phyloP scores from a whole-genome alignment of 2,888 invertebrate species.

The Nowickia ferox region DNA sequence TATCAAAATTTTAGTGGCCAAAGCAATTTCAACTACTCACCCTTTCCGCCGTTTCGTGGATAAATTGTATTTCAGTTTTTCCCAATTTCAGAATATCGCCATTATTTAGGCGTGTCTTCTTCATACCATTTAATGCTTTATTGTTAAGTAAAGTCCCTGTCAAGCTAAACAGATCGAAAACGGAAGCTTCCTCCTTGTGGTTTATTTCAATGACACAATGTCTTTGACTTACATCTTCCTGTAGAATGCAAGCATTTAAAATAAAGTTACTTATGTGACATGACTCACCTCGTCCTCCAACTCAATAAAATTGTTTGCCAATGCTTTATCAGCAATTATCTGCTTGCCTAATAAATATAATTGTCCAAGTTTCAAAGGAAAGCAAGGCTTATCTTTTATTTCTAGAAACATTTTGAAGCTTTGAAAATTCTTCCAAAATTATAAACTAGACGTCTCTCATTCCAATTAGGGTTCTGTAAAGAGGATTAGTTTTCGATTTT shows the following conservation, averaged over 20 bases:
- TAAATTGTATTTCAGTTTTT: conserved; percentile 32
- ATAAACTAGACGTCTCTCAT: not conserved
- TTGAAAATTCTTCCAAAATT: not conserved
- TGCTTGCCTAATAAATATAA: conserved; percentile 62
- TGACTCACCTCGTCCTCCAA: conserved; percentile 35
- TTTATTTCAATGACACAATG: conserved; percentile 72
- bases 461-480: not conserved
- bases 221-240: conserved; percentile 72
- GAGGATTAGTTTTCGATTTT: not conserved
- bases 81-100: conserved; percentile 70
- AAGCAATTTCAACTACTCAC: conserved; percentile 7
- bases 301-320: conserved; percentile 23
- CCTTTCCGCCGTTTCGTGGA: conserved; percentile 21
- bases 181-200: conserved; percentile 40
- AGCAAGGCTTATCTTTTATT: conserved; percentile 19
- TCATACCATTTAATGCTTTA: conserved; percentile 56
- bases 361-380: conserved; percentile 45
- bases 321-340: not conserved
- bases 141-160: conserved; percentile 74
- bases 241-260: not conserved
- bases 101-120: conserved; percentile 52
- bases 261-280: not conserved
- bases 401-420: conserved; percentile 58
- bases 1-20: no score
- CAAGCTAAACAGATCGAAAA: conserved; percentile 73